Evolutionary conservation across 2,888 invertebrate species (phyloP), one percentile per base, ranked within the genome.

Genomic region (Hyppa rectilinea): DNA sequence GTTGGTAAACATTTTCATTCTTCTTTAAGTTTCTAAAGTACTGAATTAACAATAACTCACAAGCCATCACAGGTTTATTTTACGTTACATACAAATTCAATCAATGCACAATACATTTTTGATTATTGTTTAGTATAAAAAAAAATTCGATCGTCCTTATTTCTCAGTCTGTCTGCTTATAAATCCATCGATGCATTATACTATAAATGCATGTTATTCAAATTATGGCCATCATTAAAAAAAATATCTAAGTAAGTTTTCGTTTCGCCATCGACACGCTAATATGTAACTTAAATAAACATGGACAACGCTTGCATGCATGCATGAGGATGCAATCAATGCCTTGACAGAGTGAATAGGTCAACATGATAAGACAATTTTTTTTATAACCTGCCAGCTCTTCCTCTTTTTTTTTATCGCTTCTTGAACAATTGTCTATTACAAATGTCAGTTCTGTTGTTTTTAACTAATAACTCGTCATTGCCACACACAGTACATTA

Each of bases 401-500:
- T 14, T 23, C 14, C 2, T 6, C n/a, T 10, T 14, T 2, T n/a
- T 62, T 62, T 7, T 26, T 9, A 17, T 56, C 12, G 38, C 9
- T 38, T 56, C 14, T n/a, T 23, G 6, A 12, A 29, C 29, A 62
- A 60, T 17, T 43, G 17, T 26, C 2, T 20, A 23, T 17, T 17
- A 23, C 9, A 52, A 38, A 31, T 7, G n/a, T 14, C 5, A 50
- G 17, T 31, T n/a, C 12, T 34, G n/a, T 59, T 12, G 26, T n/a
- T 61, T 71, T 26, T n/a, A 40, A 59, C 10, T 29, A 40, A 36
- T 43, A 47, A 49, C 45, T 45, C 31, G 47, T 43, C 47, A 58
- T 26, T 34, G 9, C 23, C 9, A 20, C 7, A 9, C 20, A 9
- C 43, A 59, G 61, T 50, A 50, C 43, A 59, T 64, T 50, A 50